Evolutionary conservation across 2,797 vertebrate species (phyloP).

Genomic region (Clarias pachynema): DNA sequence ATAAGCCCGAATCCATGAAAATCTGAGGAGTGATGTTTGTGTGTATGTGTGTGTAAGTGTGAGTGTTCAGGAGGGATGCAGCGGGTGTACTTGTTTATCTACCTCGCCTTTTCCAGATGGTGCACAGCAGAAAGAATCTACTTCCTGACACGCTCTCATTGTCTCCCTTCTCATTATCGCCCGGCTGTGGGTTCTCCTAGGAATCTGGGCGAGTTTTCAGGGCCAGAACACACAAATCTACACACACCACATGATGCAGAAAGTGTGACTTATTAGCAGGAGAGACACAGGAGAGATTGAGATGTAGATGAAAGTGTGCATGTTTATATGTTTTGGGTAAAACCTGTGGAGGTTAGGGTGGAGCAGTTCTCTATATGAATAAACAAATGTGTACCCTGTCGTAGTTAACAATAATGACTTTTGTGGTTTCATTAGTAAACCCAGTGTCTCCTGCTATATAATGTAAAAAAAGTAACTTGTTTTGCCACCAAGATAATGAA

Average conservation of each 20-base stretch:
- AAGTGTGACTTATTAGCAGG: constrained; percentile 56
- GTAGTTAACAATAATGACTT: background rate
- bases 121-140: constrained; percentile 74
- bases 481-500: constrained; percentile 22
- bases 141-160: constrained; percentile 67
- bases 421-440: background rate
- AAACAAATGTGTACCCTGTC: background rate
- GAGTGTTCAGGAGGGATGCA: constrained; percentile 61
- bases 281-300: constrained; percentile 58
- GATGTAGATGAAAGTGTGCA: constrained; percentile 37
- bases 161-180: constrained; percentile 58
- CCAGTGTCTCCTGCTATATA: constrained; percentile 1
- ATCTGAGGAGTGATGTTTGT: constrained; percentile 61
- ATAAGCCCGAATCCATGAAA: constrained; percentile 79
- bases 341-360: constrained; percentile 22
- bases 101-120: constrained; percentile 80
- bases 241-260: constrained; percentile 33
- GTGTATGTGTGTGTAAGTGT: constrained; percentile 50
- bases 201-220: constrained; percentile 64
- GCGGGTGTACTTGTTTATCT: constrained; percentile 77
- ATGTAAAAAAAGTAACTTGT: background rate
- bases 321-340: constrained; percentile 14
- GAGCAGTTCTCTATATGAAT: constrained; percentile 25
- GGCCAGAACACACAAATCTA: constrained; percentile 60
- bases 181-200: constrained; percentile 64